A percentile compares a stretch with the other conserved stretches of the same genome.
Conservation (phyloP, 2,888 invertebrate species). For the Notodromas monacha region DNA sequence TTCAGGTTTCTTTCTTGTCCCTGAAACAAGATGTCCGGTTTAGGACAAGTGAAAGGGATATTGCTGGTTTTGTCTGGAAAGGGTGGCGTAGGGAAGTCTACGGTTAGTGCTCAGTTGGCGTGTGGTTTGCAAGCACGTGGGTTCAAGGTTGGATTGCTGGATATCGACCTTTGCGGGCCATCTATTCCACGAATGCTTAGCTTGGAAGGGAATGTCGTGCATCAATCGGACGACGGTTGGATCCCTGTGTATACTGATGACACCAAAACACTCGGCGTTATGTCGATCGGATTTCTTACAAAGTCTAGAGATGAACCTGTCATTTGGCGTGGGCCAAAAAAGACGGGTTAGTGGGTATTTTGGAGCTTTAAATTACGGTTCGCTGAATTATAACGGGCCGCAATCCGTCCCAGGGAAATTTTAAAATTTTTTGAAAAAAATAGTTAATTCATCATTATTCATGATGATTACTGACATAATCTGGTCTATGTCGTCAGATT, state of each 20-base stretch:
- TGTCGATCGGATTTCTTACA: slow-evolving; percentile 79
- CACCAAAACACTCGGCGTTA: slow-evolving; percentile 38
- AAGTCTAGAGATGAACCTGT: slow-evolving; percentile 53
- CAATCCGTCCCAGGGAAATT: background rate
- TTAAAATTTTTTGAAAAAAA: background rate
- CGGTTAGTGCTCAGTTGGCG: slow-evolving; percentile 70
- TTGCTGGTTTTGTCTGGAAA: slow-evolving; percentile 87
- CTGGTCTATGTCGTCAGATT: too few species aligned
- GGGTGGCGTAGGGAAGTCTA: slow-evolving; percentile 96
- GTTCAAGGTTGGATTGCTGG: slow-evolving; percentile 59
- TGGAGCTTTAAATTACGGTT: too few species aligned
- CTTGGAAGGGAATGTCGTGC: slow-evolving; percentile 47
- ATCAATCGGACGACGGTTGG: slow-evolving; percentile 72
- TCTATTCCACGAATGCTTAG: slow-evolving; percentile 63
- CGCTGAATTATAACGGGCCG: too few species aligned
- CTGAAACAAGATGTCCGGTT: too few species aligned
- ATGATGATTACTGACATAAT: too few species aligned
- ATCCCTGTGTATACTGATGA: slow-evolving; percentile 58
- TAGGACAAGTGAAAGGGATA: slow-evolving; percentile 44
- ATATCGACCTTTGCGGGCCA: slow-evolving; percentile 79
- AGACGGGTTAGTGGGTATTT: slow-evolving; percentile 22
- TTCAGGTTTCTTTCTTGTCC: too few species aligned
- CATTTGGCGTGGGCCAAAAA: slow-evolving; percentile 86
- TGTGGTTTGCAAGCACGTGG: slow-evolving; percentile 43
- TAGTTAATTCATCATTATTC: too few species aligned